phyloP scores from a whole-genome alignment of 2,797 vertebrate genomes.

The Hypotaenidia philippensis region DNA sequence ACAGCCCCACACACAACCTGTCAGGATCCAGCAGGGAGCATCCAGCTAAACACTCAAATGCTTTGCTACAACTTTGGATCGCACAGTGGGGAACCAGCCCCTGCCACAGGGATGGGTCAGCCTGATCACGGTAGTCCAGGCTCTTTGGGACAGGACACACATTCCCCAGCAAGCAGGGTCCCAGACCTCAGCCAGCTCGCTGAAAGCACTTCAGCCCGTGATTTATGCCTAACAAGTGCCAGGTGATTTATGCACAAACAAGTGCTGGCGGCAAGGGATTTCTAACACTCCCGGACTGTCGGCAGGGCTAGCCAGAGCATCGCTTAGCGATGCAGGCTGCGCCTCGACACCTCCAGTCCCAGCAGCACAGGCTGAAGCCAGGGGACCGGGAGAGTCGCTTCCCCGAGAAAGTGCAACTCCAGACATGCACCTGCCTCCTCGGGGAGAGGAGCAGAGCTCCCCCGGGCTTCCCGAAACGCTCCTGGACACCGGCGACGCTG shows the following conservation, averaged over 20 bases:
- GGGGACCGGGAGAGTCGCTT: not conserved
- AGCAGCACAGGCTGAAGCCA: not conserved
- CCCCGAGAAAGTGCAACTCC: not conserved
- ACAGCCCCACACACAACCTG: not conserved
- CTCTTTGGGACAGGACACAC: not conserved
- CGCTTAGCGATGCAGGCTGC: not conserved
- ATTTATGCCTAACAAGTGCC: not conserved
- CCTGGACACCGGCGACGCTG: not conserved
- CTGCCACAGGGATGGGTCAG: not conserved
- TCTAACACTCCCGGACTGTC: not conserved
- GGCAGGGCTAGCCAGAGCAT: not conserved
- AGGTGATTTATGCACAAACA: conserved; percentile 37
- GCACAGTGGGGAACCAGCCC: not conserved
- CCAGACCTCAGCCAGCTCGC: not conserved
- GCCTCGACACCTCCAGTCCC: not conserved
- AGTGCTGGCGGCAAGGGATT: not conserved
- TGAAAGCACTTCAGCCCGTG: not conserved
- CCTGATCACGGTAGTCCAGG: fast-evolving
- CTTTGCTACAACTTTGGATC: not conserved
- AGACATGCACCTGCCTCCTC: not conserved
- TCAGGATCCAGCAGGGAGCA: not conserved
- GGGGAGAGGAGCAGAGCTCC: not conserved
- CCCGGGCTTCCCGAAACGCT: not conserved
- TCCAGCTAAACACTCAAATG: not conserved
- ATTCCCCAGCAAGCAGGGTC: not conserved